Evolutionary conservation across 1,140 invertebrate species (phyloP), one percentile per base, ranked within the genome.

Genomic region (Penaeus japonicus): DNA sequence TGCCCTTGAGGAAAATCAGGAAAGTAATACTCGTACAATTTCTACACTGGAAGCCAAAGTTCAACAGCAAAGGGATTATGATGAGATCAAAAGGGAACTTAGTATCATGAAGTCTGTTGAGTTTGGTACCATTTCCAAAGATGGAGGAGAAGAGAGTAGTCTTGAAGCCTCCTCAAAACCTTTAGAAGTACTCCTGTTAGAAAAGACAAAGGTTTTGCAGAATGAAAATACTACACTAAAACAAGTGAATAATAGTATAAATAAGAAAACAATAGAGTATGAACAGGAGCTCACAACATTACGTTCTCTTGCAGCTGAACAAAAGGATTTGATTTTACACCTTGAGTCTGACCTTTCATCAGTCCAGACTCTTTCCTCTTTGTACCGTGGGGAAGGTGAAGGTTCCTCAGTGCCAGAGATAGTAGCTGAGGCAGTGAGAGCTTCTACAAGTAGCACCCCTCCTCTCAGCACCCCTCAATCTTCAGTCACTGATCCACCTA

Each of bases 1-100:
- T 90, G 94, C 96, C 86, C 94, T 99, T 47, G 97, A 99, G 92
- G 97, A 98, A 92, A 95, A 98, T 91, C 93, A 99, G 88, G 96
- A 97, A 92, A 95, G 96, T 88, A 97, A 97, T 93, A 96, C 91
- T 95, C 96, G 92, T 96, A 73, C 96, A 92, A 98, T 98, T 90
- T 94, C 94, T 77, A 94, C 96, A 90, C 93, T 99, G 84, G 97
- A 99, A 93, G 95, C 95, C 35, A 95, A 96, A 92, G 93, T 99
- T 75, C 96, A 97, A 89, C 94, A 94, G 80, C 90, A 91, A 81
- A 95, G 95, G 91, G 97, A 98, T 93, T 97, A 98, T 93, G 96
- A 98, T 91, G 96, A 98, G 91, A 94, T 91, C 12, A 91, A 91
- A 79, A 89, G 90, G 65, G 91, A 91, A 80, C 70, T 91, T 30